Conservation (phyloP, 2,113 vertebrate genomes). For the Gnathonemus longibarbis region DNA sequence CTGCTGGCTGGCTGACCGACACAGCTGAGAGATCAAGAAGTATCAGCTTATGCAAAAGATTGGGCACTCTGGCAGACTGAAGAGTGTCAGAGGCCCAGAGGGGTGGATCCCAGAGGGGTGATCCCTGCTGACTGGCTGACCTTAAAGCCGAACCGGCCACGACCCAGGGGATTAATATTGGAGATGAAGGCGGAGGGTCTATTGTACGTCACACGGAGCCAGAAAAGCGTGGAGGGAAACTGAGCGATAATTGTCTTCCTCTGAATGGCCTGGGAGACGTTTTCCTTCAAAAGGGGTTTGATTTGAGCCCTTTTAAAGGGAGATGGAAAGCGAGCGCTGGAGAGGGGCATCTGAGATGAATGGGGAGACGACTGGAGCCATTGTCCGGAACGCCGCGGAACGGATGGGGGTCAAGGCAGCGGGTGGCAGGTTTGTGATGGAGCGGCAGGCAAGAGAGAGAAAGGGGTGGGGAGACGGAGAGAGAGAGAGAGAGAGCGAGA, state of each 20-base stretch:
- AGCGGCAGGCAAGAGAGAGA: not conserved
- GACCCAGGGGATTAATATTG: not conserved
- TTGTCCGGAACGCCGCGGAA: not conserved
- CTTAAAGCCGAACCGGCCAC: not conserved
- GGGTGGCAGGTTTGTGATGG: not conserved
- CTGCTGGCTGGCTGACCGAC: not conserved
- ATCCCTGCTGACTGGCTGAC: not conserved
- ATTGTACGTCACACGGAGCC: not conserved
- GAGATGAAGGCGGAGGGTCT: not conserved
- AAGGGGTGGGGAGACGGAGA: not conserved
- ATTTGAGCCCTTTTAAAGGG: constrained; percentile 2
- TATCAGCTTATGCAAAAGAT: not conserved
- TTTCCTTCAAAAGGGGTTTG: not conserved
- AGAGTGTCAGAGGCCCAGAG: not conserved
- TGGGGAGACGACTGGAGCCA: not conserved
- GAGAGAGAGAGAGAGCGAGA: not conserved
- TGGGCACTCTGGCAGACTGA: too few species aligned
- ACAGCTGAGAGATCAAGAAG: not conserved
- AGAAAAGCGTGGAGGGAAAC: not conserved
- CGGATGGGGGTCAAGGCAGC: not conserved
- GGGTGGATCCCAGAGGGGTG: not conserved
- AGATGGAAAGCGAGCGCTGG: not conserved
- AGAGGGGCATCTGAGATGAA: not conserved
- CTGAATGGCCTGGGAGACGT: not conserved
- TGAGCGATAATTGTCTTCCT: not conserved